Evolutionary conservation across 2,888 invertebrate genomes (phyloP), one percentile per base, ranked within the genome.

Genomic region (Spodoptera picta): DNA sequence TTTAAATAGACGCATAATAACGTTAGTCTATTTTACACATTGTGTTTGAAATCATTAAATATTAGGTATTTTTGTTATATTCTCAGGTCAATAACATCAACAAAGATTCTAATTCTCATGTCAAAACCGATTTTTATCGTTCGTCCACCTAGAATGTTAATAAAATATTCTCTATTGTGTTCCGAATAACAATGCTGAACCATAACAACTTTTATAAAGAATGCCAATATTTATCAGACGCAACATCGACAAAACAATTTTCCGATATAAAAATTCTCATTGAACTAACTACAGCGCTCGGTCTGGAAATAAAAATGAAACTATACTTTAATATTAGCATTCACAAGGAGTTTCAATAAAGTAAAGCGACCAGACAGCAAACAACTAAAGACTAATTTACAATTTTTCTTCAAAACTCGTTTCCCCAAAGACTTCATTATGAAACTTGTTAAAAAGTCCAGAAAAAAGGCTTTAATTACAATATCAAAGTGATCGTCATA

Each of bases 401-500:
- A 55, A 63, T 67, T 70, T 65, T 65, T 61, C 59, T 54, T 46
- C 19, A 58, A 64, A 67, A 58, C 60, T 64, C 59, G 27, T 49
- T 51, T 45, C 67, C 41, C 58, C 42, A 43, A 46, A 43, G 58
- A 55, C 65, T 74, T 72, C 54, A 72, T 69, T 63, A 70, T 60
- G n/a, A 55, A 76, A 68, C 56, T 75, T 68, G 14, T 51, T 63
- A 60, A 68, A 65, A 76, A 62, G 48, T 67, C 49, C 12, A 19
- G 48, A 67, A 66, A 69, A 68, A 69, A 73, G 67, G 64, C 72
- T 73, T 77, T 76, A 81, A 83, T 83, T 83, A 79, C 71, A 78
- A 75, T 79, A 75, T 80, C 77, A 74, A 81, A 80, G 82, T 75
- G 73, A 77, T 77, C 77, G 74, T 72, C 69, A 77, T 83, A 79